Percentiles rank a stretch among this genome's conserved stretches.
Conservation (phyloP, 37 sponge, comb jelly and placozoan genomes). For the Bolinopsis microptera region DNA sequence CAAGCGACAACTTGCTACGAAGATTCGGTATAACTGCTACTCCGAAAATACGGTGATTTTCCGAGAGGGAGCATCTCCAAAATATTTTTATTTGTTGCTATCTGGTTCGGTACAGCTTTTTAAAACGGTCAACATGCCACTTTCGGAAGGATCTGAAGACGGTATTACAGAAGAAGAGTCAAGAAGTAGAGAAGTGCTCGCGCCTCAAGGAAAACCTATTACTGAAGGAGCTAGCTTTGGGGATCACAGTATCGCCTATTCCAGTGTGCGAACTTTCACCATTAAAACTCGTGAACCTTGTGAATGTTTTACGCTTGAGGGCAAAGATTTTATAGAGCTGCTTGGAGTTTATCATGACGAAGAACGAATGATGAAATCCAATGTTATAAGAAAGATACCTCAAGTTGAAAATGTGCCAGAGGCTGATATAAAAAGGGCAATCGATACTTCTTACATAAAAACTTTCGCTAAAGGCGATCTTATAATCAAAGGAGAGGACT, state of each 20-base stretch:
- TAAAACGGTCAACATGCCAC: not conserved
- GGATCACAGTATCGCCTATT: not conserved
- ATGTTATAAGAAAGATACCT: constrained; percentile 40
- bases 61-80: not conserved
- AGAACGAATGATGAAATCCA: constrained; percentile 4
- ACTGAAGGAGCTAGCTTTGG: constrained; percentile 37
- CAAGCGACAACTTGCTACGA: constrained; percentile 35
- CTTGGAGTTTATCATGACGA: constrained; percentile 13
- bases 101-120: constrained; percentile 23
- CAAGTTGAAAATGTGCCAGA: constrained; percentile 32
- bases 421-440: not conserved
- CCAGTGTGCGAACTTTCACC: not conserved
- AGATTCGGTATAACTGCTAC: constrained; percentile 43
- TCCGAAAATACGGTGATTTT: not conserved
- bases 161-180: not conserved
- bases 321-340: not conserved
- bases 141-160: not conserved
- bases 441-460: constrained; percentile 25
- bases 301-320: not conserved
- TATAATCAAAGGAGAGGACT: constrained; percentile 27
- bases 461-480: constrained; percentile 16
- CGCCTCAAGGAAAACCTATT: constrained; percentile 33
- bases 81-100: not conserved
- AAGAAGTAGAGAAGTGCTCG: not conserved
- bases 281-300: not conserved